Conservation (phyloP, 2,888 invertebrate species). For the Drosophila picticornis region DNA sequence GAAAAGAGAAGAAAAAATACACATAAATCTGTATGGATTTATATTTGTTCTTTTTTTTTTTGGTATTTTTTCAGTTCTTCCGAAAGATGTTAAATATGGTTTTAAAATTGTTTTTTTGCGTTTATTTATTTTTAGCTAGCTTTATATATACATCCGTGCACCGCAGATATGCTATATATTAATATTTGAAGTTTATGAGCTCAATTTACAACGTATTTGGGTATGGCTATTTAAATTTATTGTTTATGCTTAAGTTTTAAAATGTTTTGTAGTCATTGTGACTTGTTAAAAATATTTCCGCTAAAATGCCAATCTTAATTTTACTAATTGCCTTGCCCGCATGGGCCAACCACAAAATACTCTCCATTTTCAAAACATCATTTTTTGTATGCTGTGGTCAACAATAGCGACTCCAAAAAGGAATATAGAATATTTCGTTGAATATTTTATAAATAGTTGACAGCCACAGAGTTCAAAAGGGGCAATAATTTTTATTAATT, state of each 20-base stretch:
- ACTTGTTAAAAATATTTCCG: conserved; percentile 18
- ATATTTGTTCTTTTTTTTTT: conserved; percentile 5
- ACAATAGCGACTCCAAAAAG: conserved; percentile 6
- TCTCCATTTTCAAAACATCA: conserved; percentile 55
- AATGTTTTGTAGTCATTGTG: conserved; percentile 28
- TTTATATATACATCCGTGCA: background rate
- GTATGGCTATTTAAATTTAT: conserved; percentile 10
- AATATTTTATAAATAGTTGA: conserved; percentile 70
- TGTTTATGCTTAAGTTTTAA: conserved; percentile 12
- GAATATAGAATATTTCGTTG: conserved; percentile 45
- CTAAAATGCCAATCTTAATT: conserved; percentile 52
- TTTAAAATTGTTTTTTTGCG: conserved; percentile 30
- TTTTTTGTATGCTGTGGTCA: conserved; percentile 45
- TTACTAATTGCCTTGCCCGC: conserved; percentile 63
- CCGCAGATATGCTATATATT: conserved; percentile 1
- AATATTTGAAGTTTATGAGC: conserved; percentile 24
- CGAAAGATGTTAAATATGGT: conserved; percentile 42
- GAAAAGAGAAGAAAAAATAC: conserved; percentile 9
- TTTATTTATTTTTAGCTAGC: conserved; percentile 13
- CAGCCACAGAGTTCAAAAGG: conserved; percentile 61
- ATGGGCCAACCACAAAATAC: conserved; percentile 64
- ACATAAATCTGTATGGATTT: conserved; percentile 28
- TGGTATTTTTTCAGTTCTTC: conserved; percentile 33
- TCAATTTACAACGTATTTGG: conserved; percentile 27
- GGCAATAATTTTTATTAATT: conserved; percentile 77